Evolutionary conservation across 1,140 invertebrate genomes (phyloP), one percentile per base, ranked within the genome.

Genomic region (Potamilus streckersoni): DNA sequence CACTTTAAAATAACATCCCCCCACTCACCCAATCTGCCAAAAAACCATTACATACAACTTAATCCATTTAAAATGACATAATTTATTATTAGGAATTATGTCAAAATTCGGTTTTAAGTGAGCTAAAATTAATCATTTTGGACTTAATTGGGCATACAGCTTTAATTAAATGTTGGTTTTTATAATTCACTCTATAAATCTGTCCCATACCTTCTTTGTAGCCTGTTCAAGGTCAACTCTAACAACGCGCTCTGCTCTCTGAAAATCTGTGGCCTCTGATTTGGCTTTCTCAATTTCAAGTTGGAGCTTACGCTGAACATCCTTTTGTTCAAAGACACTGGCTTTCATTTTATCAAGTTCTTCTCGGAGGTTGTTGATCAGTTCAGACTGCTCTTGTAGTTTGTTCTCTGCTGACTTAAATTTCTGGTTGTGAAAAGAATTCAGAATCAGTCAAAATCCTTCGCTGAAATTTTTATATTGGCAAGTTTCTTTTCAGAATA

Each of bases 141-240:
- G 38, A 49, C 11, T 8, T 49, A 49, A 49, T 11, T 49, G 3
- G 38, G 38, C 6, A 49, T 49, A 49, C 38, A 49, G 11, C 38
- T 49, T 49, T 49, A 49, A 49, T 49, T 49, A 49, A 49, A 49
- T 49, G 38, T 49, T 49, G 38, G 6, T 49, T 49, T 49, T 6
- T 49, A 49, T 49, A 49, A 11, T 11, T 11, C 38, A 4, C 38
- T 49, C 11, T 49, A 6, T 67, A 66, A 69, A 20, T 27, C 12
- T 31, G 14, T 15, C 3, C 58, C 80, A 69, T 71, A 89, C 89
- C 83, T 80, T 82, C 72, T 88, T 88, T 20, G 82, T 71, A 23
- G 80, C 61, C 71, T 90, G 87, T 76, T 90, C 87, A 60, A 90
- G 71, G 76, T 90, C 89, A 5, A 90, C 85, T 59, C 88, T 78